phyloP scores from a whole-genome alignment of 2,113 vertebrate genomes.

The Dasyurus viverrinus region DNA sequence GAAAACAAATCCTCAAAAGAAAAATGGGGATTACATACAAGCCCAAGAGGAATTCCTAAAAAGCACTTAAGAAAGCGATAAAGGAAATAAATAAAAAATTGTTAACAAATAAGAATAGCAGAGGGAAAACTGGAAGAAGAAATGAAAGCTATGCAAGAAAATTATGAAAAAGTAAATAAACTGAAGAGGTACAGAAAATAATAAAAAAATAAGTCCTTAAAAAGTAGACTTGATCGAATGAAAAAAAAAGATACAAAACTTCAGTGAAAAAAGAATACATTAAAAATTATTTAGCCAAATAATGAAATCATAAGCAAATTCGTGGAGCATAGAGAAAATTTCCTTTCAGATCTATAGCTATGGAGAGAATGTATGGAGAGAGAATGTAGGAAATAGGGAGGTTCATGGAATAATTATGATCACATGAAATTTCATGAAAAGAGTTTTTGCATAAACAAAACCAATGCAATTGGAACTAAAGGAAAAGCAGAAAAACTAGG shows the following conservation, averaged over 20 bases:
- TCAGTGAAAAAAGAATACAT: neutral
- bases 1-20: neutral
- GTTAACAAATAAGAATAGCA: neutral
- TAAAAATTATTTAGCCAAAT: neutral
- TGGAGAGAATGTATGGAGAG: neutral
- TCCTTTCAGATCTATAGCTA: neutral
- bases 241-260: neutral
- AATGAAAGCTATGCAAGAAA: neutral
- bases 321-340: neutral
- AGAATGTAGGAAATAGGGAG: neutral
- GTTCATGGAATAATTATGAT: neutral
- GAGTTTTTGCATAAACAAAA: neutral
- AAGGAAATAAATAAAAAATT: neutral
- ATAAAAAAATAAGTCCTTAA: neutral
- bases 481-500: neutral
- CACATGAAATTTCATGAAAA: neutral
- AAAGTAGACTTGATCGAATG: neutral
- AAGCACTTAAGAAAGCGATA: neutral
- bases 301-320: neutral
- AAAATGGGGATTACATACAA: neutral
- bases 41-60: neutral
- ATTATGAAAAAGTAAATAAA: neutral
- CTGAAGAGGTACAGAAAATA: neutral
- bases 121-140: neutral
- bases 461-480: neutral